Evolutionary conservation across 2,113 vertebrate genomes (phyloP), one percentile per base, ranked within the genome.

Genomic region (Climacteris rufus): DNA sequence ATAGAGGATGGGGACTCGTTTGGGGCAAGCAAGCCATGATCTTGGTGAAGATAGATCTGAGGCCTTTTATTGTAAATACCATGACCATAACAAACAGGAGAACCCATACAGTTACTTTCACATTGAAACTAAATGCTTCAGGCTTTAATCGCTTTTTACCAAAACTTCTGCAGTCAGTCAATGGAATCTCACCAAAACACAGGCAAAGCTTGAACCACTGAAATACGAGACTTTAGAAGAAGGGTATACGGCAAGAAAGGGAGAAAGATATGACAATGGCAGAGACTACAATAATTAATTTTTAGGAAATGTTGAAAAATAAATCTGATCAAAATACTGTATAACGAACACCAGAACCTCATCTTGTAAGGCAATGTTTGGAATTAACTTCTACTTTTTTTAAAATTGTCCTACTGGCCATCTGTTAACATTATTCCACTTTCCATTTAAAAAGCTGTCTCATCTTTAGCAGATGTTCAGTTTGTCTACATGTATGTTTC

Each of bases 381-480:
- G 53, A 93, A 81, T 87, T 70, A 71, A 44, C 53, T 70, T 74
- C 31, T 64, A 54, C 37, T 69, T 77, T 70, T 78, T 33, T 90
- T 79, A 42, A 16, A 42, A 82, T 64, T 68, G 31, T 70, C 10
- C 63, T 61, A 19, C 35, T 76, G 75, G 40, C 83, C 87, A 93
- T 92, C 94, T 89, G 79, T 79, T 95, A 71, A 50, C 23, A 24
- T 45, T 78, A 50, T 72, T 82, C 45, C 33, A 33, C 65, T 95
- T 81, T 28, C 65, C 40, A 71, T 81, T 83, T 90, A 24, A 94
- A 91, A 92, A 90, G 50, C 79, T 13, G 78, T 89, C 68, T 92
- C 76, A 52, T 91, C 56, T 61, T 53, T 86, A 90, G 65, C 65
- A 97, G 93, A 90, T 79, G 77, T 83, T 95, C 83, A 21, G 25